Base-by-base conservation (phyloP, 2,113 vertebrate genomes). In the Lepisosteus osseus region DNA sequence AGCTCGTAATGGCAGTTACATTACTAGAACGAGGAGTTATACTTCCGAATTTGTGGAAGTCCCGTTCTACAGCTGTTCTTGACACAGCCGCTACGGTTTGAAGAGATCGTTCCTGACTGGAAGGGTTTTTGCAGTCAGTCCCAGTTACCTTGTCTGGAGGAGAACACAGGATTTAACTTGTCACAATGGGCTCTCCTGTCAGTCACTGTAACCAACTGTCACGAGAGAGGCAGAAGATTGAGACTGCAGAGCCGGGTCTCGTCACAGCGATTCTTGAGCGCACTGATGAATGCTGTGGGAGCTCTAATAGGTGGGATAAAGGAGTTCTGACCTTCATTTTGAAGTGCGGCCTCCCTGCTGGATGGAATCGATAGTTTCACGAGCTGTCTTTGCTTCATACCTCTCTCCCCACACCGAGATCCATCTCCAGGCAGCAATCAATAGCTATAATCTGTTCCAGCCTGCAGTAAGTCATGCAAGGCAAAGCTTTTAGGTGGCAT, bases 381-480 rank as follows among this genome's bases (percentile, higher is more conserved):
- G 85, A 84, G 56, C 87, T 87, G 84, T 79, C 91, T 82, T 77
- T 71, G 76, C 79, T 63, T 17, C 87, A 77, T 83, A 82, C 90
- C 90, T 90, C 85, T 79, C 82, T 91, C 88, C 76, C 76, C 85
- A 65, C 90, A 85, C 90, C 55, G 2, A 92, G 93, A 92, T 87
- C 88, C 90, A 93, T 95, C 93, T 93, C 88, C 88, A 83, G 92
- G 92, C 93, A 86, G 85, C 87, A 76, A 95, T 98, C 94, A 84
- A 96, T 98, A 93, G 88, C 93, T 93, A 92, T 99, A 96, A 98
- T 98, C 95, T 95, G 91, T 88, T 85, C 88, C 90, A 92, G 94
- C 91, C 94, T 88, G 88, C 90, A 88, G 90, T 92, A 92, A 94
- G 94, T 95, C 94, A 96, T 93, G 94, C 88, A 77, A 94, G 91